Percentiles rank a stretch among this genome's conserved stretches.
These are phyloP conservation scores for Temnothorax nylanderi DNA, from an alignment of 1,140 invertebrate genomes.

Conservation along the genomic window DNA sequence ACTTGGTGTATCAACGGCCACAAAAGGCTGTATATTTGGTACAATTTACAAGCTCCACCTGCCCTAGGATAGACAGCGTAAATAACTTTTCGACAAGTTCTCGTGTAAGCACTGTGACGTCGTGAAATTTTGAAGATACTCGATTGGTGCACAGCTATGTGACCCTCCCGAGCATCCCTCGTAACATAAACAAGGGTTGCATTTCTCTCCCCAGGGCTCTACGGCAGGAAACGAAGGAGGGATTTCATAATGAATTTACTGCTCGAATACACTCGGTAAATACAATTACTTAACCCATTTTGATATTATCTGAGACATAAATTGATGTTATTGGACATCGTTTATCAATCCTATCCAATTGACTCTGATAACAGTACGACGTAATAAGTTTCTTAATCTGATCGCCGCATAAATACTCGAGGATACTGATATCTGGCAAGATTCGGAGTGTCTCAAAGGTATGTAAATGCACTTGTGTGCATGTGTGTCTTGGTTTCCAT, in stretches of 20 bases:
- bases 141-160: slow-evolving; percentile 62
- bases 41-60: slow-evolving; percentile 30
- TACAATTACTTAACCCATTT: slow-evolving; percentile 72
- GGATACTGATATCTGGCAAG: background rate
- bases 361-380: background rate
- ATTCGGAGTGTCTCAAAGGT: background rate
- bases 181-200: slow-evolving; percentile 74
- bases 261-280: slow-evolving; percentile 67
- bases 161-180: slow-evolving; percentile 55
- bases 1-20: background rate
- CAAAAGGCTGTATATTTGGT: slow-evolving; percentile 18
- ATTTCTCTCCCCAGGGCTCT: slow-evolving; percentile 50
- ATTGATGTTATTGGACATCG: slow-evolving; percentile 23
- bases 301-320: slow-evolving; percentile 14
- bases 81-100: slow-evolving; percentile 49
- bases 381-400: background rate
- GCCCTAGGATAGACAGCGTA: background rate
- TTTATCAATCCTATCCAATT: background rate
- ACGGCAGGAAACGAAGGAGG: slow-evolving; percentile 30
- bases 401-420: background rate
- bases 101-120: slow-evolving; percentile 38
- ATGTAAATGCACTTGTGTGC: background rate
- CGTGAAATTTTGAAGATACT: slow-evolving; percentile 72
- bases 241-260: slow-evolving; percentile 67
- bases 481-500: background rate